Conservation (phyloP, 1,140 invertebrate genomes). For the Meloidogyne exigua region DNA sequence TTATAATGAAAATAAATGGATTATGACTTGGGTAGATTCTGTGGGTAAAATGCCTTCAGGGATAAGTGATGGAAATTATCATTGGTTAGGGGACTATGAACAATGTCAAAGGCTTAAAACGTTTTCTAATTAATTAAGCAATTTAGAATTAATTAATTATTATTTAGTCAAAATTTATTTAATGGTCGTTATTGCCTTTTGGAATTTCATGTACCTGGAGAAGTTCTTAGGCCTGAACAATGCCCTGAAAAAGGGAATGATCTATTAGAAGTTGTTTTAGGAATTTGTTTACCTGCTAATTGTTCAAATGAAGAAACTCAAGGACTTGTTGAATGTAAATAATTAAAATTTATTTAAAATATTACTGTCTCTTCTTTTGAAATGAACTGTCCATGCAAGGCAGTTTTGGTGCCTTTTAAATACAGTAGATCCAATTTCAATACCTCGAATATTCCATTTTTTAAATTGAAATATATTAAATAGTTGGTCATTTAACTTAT, state of each 20-base stretch:
- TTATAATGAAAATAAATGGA: constrained; percentile 54
- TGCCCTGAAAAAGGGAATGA: constrained; percentile 22
- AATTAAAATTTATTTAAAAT: background rate
- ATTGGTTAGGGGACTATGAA: constrained; percentile 62
- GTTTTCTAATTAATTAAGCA: constrained; percentile 27
- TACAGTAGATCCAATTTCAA: no score
- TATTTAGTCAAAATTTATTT: constrained; percentile 46
- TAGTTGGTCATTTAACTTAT: no score
- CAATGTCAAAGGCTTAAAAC: constrained; percentile 47
- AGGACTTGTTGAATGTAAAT: constrained; percentile 42
- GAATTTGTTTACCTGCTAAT: constrained; percentile 44
- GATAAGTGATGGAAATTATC: constrained; percentile 62
- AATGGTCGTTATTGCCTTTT: constrained; percentile 59
- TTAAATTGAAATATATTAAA: no score
- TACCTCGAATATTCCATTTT: no score
- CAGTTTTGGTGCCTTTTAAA: no score
- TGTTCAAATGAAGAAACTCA: constrained; percentile 38
- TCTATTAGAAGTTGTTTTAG: constrained; percentile 43
- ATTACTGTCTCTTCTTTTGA: no score
- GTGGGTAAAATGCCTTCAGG: constrained; percentile 61
- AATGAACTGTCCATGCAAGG: no score
- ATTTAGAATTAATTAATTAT: background rate
- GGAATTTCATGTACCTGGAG: constrained; percentile 51
- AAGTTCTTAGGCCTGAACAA: constrained; percentile 18
- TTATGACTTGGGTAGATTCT: constrained; percentile 59